phyloP scores from a whole-genome alignment of 1,140 invertebrate species.

The Pseudobourletiella spinata region DNA sequence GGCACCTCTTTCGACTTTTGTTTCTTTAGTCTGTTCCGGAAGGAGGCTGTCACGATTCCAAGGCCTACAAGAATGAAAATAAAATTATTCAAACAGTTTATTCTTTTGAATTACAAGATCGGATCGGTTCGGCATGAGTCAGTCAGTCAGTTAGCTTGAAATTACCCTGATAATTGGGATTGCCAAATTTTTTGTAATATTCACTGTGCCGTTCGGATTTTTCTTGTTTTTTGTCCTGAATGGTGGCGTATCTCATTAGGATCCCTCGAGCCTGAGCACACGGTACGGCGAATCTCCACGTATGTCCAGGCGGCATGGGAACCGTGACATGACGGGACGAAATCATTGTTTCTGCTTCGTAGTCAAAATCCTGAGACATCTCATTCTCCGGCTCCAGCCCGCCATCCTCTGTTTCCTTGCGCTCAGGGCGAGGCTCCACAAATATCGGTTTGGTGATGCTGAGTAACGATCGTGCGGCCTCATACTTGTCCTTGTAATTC shows the following conservation, averaged over 20 bases:
- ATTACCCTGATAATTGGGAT: slow-evolving; percentile 56
- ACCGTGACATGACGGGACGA: slow-evolving; percentile 27
- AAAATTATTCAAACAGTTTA: too few relatives aligned
- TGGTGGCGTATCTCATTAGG: slow-evolving; percentile 62
- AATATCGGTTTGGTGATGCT: slow-evolving; percentile 23
- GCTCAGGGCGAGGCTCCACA: slow-evolving; percentile 9
- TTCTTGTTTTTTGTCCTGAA: slow-evolving; percentile 52
- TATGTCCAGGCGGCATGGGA: slow-evolving; percentile 54
- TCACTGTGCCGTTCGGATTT: slow-evolving; percentile 53
- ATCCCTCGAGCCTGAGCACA: slow-evolving; percentile 51
- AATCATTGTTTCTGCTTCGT: slow-evolving; percentile 11
- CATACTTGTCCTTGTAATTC: slow-evolving; percentile 20
- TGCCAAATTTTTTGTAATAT: slow-evolving; percentile 56
- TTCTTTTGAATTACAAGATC: too few relatives aligned
- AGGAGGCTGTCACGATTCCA: neutral
- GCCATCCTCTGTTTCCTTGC: slow-evolving; percentile 5
- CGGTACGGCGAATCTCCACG: slow-evolving; percentile 60
- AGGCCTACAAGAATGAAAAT: neutral
- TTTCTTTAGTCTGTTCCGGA: neutral
- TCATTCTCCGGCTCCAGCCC: neutral
- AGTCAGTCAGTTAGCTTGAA: too few relatives aligned
- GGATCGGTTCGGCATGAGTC: too few relatives aligned
- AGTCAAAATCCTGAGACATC: slow-evolving; percentile 23
- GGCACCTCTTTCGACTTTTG: neutral
- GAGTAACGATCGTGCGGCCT: slow-evolving; percentile 18